Evolutionary conservation across 2,888 invertebrate genomes (phyloP).

Genomic region (Spisula solida): DNA sequence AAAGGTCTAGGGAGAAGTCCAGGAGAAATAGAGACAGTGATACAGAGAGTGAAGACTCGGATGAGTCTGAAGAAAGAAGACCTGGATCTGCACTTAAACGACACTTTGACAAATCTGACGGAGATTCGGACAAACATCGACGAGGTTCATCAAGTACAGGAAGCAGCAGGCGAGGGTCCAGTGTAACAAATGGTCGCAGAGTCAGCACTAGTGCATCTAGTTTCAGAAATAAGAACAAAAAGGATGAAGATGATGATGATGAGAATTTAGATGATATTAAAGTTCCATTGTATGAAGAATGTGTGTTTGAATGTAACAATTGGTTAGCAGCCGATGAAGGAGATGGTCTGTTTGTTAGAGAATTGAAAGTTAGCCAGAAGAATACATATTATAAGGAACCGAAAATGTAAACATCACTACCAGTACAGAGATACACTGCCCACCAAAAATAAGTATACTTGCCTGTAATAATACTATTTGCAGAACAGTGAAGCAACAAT

Average conservation of each 20-base stretch:
- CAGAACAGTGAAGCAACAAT: too few species aligned
- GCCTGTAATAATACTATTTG: too few species aligned
- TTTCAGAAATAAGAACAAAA: conserved; percentile 43
- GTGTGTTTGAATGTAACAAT: conserved; percentile 80
- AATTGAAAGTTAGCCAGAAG: conserved; percentile 72
- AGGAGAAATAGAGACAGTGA: conserved; percentile 19
- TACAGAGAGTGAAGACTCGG: conserved; percentile 24
- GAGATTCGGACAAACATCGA: conserved; percentile 5
- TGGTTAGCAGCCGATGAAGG: conserved; percentile 85
- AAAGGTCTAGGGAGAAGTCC: background rate
- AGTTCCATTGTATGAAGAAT: conserved; percentile 81
- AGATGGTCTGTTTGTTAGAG: conserved; percentile 80
- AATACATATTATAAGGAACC: conserved; percentile 70
- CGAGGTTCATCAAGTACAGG: conserved; percentile 41
- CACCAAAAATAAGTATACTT: too few species aligned
- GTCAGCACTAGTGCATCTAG: conserved; percentile 68
- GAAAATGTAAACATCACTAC: background rate
- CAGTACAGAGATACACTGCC: background rate
- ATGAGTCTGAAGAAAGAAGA: conserved; percentile 10
- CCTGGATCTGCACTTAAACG: conserved; percentile 26
- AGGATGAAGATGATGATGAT: conserved; percentile 68
- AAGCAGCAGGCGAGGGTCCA: conserved; percentile 22
- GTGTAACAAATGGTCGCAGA: conserved; percentile 34
- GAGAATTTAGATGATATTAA: conserved; percentile 61
- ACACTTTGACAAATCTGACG: conserved; percentile 4